Evolutionary conservation across 1,140 invertebrate species (phyloP), one percentile per base, ranked within the genome.

Genomic region (Forficula auricularia): DNA sequence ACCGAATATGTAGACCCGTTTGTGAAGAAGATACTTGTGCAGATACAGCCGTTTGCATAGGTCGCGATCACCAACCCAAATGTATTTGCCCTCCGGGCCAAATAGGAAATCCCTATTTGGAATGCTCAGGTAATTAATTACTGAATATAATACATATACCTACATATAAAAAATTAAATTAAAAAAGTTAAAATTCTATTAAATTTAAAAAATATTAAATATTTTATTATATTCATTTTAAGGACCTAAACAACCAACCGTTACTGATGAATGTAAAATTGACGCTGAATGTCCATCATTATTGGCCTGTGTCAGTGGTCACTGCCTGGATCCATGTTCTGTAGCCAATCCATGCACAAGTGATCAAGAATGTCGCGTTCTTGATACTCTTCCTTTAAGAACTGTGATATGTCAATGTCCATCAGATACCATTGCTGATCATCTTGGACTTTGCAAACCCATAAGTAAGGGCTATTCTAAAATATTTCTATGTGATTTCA

Each of bases 361-460:
- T 12, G 78, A 80, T 46, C 81, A 88, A 49, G 67, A 77, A 46
- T 91, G 86, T 55, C 65, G 71, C 44, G 78, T 86, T 0, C 60
- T 85, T 2, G 79, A 87, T 48, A 79, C 82, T 1, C 52, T 79
- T 8, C 83, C 83, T 3, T 60, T 87, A 39, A 70, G 82, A 31
- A 82, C 82, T 0, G 72, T 87, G 44, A 78, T 84, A 42, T 87
- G 83, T 52, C 70, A 78, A 52, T 89, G 83, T 62, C 80, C 82
- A 30, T 64, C 72, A 3, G 79, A 86, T 49, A 77, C 72, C 0
- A 64, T 77, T 8, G 65, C 70, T 0, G 72, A 77, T 47, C 55
- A 57, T 10, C 68, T 70, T 35, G 76, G 77, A 47, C 66, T 65
- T 41, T 82, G 78, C 55, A 68, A 64, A 44, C 61, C 67, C 15